These are phyloP conservation scores for Ispidina picta DNA, from an alignment of 2,797 vertebrate genomes.

Conservation along the genomic window DNA sequence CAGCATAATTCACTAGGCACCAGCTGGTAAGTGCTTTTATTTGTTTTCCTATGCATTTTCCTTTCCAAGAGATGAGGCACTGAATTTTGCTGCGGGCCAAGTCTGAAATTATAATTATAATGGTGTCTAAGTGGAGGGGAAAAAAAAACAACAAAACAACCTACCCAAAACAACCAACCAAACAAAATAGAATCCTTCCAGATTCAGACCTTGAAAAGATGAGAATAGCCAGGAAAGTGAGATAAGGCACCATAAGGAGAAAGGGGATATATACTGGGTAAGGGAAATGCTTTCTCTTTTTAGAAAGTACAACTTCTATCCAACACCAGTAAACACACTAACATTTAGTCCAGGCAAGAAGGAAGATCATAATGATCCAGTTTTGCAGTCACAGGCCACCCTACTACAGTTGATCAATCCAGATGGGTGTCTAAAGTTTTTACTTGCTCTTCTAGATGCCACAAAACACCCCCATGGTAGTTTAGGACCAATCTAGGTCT, in stretches of 20 bases:
- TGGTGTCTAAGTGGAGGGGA: background rate
- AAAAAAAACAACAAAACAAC: background rate
- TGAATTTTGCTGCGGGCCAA: slow-evolving; percentile 30
- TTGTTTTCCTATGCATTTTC: slow-evolving; percentile 50
- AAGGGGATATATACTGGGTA: rapidly evolving
- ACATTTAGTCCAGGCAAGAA: background rate
- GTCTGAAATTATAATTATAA: slow-evolving; percentile 27
- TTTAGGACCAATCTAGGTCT: background rate
- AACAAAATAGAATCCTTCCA: background rate
- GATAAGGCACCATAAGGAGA: background rate
- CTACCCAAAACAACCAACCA: too few relatives aligned
- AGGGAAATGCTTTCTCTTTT: background rate
- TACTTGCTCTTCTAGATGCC: background rate
- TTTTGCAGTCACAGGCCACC: background rate
- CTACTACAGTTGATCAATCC: background rate
- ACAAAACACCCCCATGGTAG: background rate
- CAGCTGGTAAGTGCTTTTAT: slow-evolving; percentile 59
- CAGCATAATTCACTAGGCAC: slow-evolving; percentile 19
- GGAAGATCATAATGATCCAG: background rate
- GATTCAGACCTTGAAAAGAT: slow-evolving; percentile 4
- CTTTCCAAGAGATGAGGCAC: slow-evolving; percentile 30
- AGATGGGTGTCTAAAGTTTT: background rate
- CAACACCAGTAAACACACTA: background rate
- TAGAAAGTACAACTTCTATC: background rate
- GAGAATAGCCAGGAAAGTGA: background rate